Base-by-base conservation (phyloP, 2,113 vertebrate genomes). In the Gnathonemus longibarbis region DNA sequence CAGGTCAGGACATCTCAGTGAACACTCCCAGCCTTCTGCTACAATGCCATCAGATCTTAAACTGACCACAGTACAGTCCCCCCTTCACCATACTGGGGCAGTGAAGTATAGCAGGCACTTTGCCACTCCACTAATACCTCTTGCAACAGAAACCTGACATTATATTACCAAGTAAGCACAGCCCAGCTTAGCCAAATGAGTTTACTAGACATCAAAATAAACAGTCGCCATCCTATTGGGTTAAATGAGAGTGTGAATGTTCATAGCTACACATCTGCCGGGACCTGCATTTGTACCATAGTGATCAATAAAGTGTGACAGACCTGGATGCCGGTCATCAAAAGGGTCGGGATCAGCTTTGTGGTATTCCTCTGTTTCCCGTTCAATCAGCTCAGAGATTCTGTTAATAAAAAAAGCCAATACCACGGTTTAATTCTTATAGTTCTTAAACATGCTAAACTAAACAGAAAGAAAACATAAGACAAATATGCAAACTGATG, bases 341-440 rank as follows among this genome's bases (percentile, higher is more conserved):
- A 99, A 99, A 0, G 98, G 98, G 91, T 99, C 98, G 0, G 98
- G 98, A 93, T 99, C 98, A 0, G 97, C 98, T 93, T 99, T 99
- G 92, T 98, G 98, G 91, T 99, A 99, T 90, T 98, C 98, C 90
- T 99, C 98, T 17, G 98, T 99, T 94, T 99, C 98, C 88, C 98
- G 97, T 93, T 99, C 98, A 92, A 99, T 99, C 89, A 99, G 96
- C 93, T 99, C 98, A 0, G 98, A 99, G 94, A 99, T 99, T 92
- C 98, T 99, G 92, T 92, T 83, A 92, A 91, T 0, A 31, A 53
- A 89, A 80, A 42, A 8, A 86, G 45, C 88, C 3, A n/a, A 42
- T 84, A 9, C 1, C 10, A 46, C 3, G 6, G 21, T 24, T 84
- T 46, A 35, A 48, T 77, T 19, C 35, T 39, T 17, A 35, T 35